A percentile compares a stretch with the other conserved stretches of the same genome.
phyloP scores from a whole-genome alignment of 2,888 invertebrate genomes.

The Nephrocerus scutellatus region DNA sequence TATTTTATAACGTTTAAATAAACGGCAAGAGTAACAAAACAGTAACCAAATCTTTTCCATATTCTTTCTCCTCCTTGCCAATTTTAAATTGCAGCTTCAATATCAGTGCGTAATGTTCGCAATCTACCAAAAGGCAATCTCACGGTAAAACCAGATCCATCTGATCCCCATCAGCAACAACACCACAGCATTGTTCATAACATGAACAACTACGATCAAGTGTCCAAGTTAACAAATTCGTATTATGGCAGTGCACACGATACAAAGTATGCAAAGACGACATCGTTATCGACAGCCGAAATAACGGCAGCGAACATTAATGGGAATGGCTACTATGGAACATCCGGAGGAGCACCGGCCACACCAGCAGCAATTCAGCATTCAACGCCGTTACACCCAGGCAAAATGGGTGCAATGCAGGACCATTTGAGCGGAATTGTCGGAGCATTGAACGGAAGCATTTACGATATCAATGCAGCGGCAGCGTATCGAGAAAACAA shows the following conservation, averaged over 20 bases:
- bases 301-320: conserved; percentile 11
- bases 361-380: no score
- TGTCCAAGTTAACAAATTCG: conserved; percentile 39
- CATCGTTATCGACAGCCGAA: conserved; percentile 36
- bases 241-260: conserved; percentile 38
- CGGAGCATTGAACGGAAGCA: conserved; percentile 19
- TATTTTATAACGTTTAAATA: not conserved
- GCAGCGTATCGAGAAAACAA: conserved; percentile 19
- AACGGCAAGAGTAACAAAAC: not conserved
- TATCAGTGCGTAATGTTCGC: conserved; percentile 54
- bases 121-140: conserved; percentile 46
- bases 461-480: conserved; percentile 21
- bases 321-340: conserved; percentile 14
- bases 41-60: conserved; percentile 2
- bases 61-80: conserved; percentile 1
- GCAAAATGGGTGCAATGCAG: conserved; percentile 9
- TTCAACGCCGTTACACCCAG: conserved; percentile 33
- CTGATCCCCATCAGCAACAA: conserved; percentile 29
- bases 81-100: conserved; percentile 56
- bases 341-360: conserved; percentile 6
- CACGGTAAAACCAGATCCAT: conserved; percentile 45
- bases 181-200: conserved; percentile 11
- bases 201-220: conserved; percentile 37
- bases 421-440: no score
- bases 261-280: conserved; percentile 44